Evolutionary conservation across 2,888 invertebrate genomes (phyloP), one percentile per base, ranked within the genome.

Genomic region (Tholera decimalis): DNA sequence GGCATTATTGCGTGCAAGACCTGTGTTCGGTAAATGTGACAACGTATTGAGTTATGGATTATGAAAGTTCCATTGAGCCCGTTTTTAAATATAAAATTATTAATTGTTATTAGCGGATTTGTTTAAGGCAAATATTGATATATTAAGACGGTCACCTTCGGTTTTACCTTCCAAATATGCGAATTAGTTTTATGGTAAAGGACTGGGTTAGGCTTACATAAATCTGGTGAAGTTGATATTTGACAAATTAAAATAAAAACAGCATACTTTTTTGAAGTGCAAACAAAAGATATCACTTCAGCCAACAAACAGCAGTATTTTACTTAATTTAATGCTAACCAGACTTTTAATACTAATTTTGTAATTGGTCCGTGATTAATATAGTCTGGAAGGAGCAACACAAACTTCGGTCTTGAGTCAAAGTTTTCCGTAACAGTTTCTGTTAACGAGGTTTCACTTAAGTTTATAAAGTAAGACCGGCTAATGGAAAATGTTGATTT

Each of bases 401-500:
- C 43, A 44, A 70, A 79, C 76, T 75, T 46, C 9, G 20, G 39
- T 39, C 54, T 65, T 43, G 24, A 74, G 43, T 55, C 50, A 60
- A 75, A 73, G 71, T 76, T 71, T 46, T 39, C 47, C 37, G 43
- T 53, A 75, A 75, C 71, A 61, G 76, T 76, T 70, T 66, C 54
- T 50, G 63, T 55, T 79, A 77, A 77, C 71, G 70, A 79, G 76
- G 71, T 79, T 79, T 76, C 62, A 63, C 63, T 75, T 62, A 66
- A 77, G 62, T 70, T 67, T 71, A 33, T 64, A 47, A 63, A 79
- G 71, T 58, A 44, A 64, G 60, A 71, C 55, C 22, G 39, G 63
- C 58, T 71, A 58, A 79, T 56, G 71, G 66, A 71, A 79, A 76
- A 76, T 75, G 77, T 77, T 79, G 71, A 71, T 77, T 79, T 76